phyloP scores from a whole-genome alignment of 2,797 vertebrate genomes.

The Thunnus albacares region DNA sequence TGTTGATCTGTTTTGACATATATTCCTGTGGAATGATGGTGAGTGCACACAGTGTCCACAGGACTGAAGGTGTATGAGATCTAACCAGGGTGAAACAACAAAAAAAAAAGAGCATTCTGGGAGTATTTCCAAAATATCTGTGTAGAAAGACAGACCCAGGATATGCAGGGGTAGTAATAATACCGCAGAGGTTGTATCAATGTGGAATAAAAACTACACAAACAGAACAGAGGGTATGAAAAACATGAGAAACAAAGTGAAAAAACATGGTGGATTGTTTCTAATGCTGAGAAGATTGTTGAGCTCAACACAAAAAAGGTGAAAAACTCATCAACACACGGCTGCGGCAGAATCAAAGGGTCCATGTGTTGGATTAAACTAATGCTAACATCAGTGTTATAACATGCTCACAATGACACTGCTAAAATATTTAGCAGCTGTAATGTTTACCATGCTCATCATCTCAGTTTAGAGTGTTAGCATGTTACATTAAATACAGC shows the following conservation, averaged over 20 bases:
- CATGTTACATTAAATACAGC: no score
- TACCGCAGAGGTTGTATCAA: background rate
- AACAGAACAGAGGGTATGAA: background rate
- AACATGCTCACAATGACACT: no score
- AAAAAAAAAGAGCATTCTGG: no score
- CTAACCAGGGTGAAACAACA: background rate
- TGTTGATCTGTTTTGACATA: slow-evolving; percentile 46
- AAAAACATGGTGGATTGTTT: no score
- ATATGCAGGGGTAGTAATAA: background rate
- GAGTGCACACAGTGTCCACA: slow-evolving; percentile 10
- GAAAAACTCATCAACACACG: background rate
- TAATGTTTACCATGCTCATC: no score
- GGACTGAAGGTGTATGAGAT: background rate
- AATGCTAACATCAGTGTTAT: no score
- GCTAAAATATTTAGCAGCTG: no score
- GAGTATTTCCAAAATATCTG: background rate
- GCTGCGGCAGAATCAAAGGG: no score
- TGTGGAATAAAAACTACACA: background rate
- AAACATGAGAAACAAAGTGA: background rate
- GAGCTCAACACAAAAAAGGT: background rate
- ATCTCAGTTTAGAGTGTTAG: no score
- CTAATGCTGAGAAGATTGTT: background rate
- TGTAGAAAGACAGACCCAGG: background rate
- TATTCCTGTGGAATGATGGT: slow-evolving; percentile 1
- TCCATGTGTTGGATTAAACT: background rate